A percentile compares a stretch with the other conserved stretches of the same genome.
phyloP scores from a whole-genome alignment of 1,140 invertebrate species.

The Drosophila repletoides region DNA sequence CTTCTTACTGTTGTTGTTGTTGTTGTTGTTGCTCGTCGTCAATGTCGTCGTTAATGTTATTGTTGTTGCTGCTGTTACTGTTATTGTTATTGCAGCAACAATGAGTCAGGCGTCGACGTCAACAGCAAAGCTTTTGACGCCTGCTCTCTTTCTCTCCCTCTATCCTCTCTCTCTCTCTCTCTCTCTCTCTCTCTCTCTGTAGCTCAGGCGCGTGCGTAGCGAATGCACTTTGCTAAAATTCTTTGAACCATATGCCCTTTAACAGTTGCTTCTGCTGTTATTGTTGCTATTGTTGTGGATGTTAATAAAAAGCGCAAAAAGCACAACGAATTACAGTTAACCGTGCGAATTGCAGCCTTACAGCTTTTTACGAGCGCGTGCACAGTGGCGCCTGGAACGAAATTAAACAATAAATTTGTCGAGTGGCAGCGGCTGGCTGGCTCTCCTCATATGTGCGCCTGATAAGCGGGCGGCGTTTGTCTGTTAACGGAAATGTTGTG shows the following conservation, averaged over 20 bases:
- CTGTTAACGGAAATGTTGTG: conserved; percentile 35
- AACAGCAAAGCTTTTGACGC: neutral
- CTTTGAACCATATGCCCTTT: conserved; percentile 26
- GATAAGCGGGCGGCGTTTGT: conserved; percentile 33
- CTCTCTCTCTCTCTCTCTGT: neutral
- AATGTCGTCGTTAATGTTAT: conserved; percentile 19
- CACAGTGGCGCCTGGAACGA: conserved; percentile 65
- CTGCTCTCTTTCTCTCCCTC: neutral
- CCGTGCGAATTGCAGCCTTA: conserved; percentile 59
- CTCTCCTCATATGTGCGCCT: conserved; percentile 48
- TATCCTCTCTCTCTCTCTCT: neutral
- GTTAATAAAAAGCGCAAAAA: conserved; percentile 9
- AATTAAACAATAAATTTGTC: conserved; percentile 64
- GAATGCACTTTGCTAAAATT: conserved; percentile 36
- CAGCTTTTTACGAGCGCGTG: conserved; percentile 61
- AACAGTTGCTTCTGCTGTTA: neutral
- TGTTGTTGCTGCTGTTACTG: conserved; percentile 18
- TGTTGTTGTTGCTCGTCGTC: conserved; percentile 20
- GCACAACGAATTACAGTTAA: conserved; percentile 49
- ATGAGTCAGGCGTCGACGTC: conserved; percentile 29
- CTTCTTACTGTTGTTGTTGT: conserved; percentile 25
- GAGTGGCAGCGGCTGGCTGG: conserved; percentile 35
- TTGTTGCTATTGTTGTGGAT: conserved; percentile 9
- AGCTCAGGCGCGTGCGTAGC: conserved; percentile 45
- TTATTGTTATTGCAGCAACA: conserved; percentile 14